These are phyloP conservation scores for Epistrophe eligans DNA, from an alignment of 2,888 invertebrate species.

Conservation along the genomic window DNA sequence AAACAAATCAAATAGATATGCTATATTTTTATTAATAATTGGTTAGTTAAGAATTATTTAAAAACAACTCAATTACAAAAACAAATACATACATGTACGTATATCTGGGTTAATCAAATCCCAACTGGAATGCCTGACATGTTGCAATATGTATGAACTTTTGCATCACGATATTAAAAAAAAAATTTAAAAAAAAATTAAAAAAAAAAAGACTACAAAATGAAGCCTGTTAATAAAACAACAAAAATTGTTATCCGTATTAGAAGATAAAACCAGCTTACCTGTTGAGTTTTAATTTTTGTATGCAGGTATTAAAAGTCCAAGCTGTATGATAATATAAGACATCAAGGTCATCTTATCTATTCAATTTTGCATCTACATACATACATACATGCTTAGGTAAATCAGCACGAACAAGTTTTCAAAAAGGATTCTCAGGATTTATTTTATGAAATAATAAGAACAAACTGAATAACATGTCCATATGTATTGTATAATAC, in stretches of 20 bases:
- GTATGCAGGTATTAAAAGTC: neutral
- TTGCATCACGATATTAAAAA: neutral
- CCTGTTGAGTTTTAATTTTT: neutral
- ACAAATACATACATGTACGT: neutral
- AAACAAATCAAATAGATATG: too few relatives aligned
- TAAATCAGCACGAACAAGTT: neutral
- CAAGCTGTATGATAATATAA: neutral
- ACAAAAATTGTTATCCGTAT: neutral
- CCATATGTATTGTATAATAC: neutral
- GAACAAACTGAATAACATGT: neutral
- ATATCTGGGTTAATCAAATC: neutral
- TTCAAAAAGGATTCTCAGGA: neutral
- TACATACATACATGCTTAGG: neutral
- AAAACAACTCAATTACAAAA: neutral
- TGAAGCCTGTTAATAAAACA: neutral
- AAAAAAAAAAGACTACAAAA: neutral
- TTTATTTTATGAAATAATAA: neutral
- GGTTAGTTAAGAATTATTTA: too few relatives aligned
- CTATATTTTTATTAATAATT: too few relatives aligned
- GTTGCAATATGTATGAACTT: neutral
- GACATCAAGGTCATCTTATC: slow-evolving; percentile 6
- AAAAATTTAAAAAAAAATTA: neutral
- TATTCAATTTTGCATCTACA: neutral
- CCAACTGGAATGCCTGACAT: neutral
- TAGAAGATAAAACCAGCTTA: neutral